These are phyloP conservation scores for Drosophila nr. perissopoda DNA, from an alignment of 2,888 invertebrate species.

Conservation along the genomic window DNA sequence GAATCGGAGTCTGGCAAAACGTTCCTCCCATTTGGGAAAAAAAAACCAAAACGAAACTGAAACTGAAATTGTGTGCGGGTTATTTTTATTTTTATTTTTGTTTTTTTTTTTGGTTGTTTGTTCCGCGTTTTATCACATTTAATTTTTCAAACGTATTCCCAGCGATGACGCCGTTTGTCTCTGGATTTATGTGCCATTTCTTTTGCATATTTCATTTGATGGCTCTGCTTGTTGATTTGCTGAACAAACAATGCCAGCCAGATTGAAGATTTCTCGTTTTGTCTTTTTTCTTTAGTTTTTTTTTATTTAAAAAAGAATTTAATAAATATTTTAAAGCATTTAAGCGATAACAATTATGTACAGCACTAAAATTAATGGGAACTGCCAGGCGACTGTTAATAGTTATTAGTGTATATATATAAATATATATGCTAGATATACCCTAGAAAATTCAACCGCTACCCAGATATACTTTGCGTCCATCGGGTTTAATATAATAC, in stretches of 20 bases:
- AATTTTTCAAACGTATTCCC: slow-evolving; percentile 67
- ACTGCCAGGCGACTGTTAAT: slow-evolving; percentile 33
- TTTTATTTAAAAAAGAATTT: slow-evolving; percentile 26
- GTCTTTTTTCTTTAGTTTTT: not conserved
- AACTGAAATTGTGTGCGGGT: slow-evolving; percentile 59
- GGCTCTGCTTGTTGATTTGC: slow-evolving; percentile 63
- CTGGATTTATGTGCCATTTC: slow-evolving; percentile 67
- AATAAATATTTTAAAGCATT: slow-evolving; percentile 63
- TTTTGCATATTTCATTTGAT: slow-evolving; percentile 56
- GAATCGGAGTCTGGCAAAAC: slow-evolving; percentile 29
- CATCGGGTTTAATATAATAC: slow-evolving; percentile 82
- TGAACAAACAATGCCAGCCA: slow-evolving; percentile 10
- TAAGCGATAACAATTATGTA: slow-evolving; percentile 59
- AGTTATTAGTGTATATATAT: not conserved
- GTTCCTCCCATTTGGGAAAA: slow-evolving; percentile 58
- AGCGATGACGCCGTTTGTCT: slow-evolving; percentile 58
- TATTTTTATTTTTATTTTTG: slow-evolving; percentile 1
- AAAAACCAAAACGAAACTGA: slow-evolving; percentile 25
- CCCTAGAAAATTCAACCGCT: slow-evolving; percentile 31
- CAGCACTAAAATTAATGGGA: slow-evolving; percentile 54
- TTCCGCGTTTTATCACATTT: slow-evolving; percentile 63
- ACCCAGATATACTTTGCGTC: slow-evolving; percentile 79
- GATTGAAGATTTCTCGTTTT: slow-evolving; percentile 31
- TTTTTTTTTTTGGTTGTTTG: slow-evolving; percentile 21
- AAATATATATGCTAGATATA: not conserved